phyloP scores from a whole-genome alignment of 2,888 invertebrate species.

The Catotricha subobsoleta region DNA sequence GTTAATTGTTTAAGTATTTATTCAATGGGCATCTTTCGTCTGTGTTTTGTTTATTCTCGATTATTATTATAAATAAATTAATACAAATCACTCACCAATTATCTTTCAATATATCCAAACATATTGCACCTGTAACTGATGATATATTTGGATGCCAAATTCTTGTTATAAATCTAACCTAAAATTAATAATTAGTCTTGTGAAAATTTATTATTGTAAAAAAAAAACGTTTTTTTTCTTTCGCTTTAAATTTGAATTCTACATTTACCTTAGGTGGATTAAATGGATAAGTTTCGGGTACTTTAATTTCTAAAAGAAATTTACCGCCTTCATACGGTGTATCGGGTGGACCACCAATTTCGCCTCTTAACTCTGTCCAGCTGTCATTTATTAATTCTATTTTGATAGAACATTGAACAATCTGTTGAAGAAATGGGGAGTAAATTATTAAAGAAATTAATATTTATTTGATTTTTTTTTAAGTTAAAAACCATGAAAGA shows the following conservation, averaged over 20 bases:
- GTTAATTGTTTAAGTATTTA: not conserved
- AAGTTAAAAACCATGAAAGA: not conserved
- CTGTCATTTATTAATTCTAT: constrained; percentile 80
- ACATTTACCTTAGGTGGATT: constrained; percentile 86
- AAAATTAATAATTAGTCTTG: constrained; percentile 15
- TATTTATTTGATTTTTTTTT: not conserved
- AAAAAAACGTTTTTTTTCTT: not conserved
- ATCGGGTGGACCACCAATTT: constrained; percentile 95
- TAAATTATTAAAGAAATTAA: not conserved
- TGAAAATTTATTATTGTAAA: not conserved
- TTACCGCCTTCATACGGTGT: constrained; percentile 96
- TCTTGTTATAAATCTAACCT: constrained; percentile 93
- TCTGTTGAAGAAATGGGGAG: constrained; percentile 33
- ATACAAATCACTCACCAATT: constrained; percentile 43
- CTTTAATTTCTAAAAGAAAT: constrained; percentile 87
- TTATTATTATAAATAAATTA: too few species aligned
- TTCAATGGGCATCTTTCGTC: not conserved
- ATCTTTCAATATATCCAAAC: constrained; percentile 95
- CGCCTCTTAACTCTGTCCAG: constrained; percentile 81
- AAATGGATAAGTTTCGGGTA: constrained; percentile 98
- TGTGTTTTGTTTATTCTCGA: too few species aligned
- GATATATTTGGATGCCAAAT: constrained; percentile 99
- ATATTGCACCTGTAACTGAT: constrained; percentile 94
- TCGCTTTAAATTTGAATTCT: not conserved
- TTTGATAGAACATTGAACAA: constrained; percentile 70